Evolutionary conservation across 2,113 vertebrate genomes (phyloP), one percentile per base, ranked within the genome.

Genomic region (Esox niger): DNA sequence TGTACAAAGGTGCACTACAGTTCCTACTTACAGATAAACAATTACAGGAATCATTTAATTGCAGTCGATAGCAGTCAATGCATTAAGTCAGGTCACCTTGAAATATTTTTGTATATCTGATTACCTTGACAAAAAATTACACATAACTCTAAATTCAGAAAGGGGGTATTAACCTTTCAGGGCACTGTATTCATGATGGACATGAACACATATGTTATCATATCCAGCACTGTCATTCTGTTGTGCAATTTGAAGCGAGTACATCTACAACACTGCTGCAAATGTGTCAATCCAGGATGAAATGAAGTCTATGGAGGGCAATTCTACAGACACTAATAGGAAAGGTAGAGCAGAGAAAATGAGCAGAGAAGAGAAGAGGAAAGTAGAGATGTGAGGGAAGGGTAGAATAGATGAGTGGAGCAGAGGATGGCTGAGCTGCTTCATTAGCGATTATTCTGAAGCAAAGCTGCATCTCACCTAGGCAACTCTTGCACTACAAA

Each of bases 391-490:
- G 60, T 52, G 23, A n/a, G 55, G 33, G 26, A 21, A 27, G 33
- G 26, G 23, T 7, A 27, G 15, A 54, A 15, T 21, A 29, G 32
- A 30, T 15, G 25, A 31, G 26, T 47, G 55, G n/a, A 65, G 43
- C 21, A 31, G 25, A 60, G 57, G 55, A 26, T 13, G 27, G 7
- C 30, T 31, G 49, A 57, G 64, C 2, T 46, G 49, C 35, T 67
- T 43, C 65, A 67, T 38, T 27, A 21, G 15, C 20, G 15, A 23
- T 29, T 38, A 13, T 61, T 61, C 60, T 30, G 43, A 78, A 30
- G 29, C 64, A 64, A 74, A 70, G 78, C 78, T 72, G 74, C 49
- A 64, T 46, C 33, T 64, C 74, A n/a, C 72, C 20, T 26, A 32
- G 11, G 56, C 56, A 11, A 31, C 46, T 58, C 58, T 26, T 21